Base-by-base conservation (phyloP, 2,113 vertebrate species). In the Rhabdornis inornatus region DNA sequence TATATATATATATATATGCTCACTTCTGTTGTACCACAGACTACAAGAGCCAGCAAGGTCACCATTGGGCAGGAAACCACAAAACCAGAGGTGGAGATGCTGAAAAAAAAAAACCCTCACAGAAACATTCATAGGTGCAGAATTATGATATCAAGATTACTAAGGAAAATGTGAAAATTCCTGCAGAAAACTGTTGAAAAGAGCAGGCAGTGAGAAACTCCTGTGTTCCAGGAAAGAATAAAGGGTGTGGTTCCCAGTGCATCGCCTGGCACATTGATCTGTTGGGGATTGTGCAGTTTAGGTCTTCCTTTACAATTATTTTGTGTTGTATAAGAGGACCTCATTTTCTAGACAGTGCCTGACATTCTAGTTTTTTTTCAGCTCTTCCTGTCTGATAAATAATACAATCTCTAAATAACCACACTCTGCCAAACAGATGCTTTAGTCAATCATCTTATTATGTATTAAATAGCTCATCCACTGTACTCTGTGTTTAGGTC, bases 371-470 rank as follows among this genome's bases (percentile, higher is more conserved):
- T 8, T 30, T 87, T 90, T 66, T 50, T 65, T 19, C 68, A 81
- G 6, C 42, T 61, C 16, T 81, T 93, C 57, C 66, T 64, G 7
- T 31, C 49, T 93, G 70, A 90, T 93, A 50, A 94, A 93, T 94
- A 91, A 90, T 83, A 66, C 39, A 88, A 10, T 39, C 49, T 69
- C 57, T 90, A 65, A 83, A 69, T 39, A 61, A 77, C 40, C 42
- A 20, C 23, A 39, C 50, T 45, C 37, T 80, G 88, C 66, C 94
- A 88, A 90, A 50, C 37, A 90, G 82, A 80, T 69, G 75, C 90
- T 95, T 95, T 88, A 94, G 95, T 80, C 90, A 74, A 42, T 90
- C 78, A 93, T 52, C 82, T 90, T 57, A 85, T 90, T 94, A 76
- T n/a, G 59, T 59, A 95, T 96, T 93, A 80, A 94, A 83, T 61